Base-by-base conservation (phyloP, 1,140 invertebrate species). In the Scaptodrosophila lebanonensis region DNA sequence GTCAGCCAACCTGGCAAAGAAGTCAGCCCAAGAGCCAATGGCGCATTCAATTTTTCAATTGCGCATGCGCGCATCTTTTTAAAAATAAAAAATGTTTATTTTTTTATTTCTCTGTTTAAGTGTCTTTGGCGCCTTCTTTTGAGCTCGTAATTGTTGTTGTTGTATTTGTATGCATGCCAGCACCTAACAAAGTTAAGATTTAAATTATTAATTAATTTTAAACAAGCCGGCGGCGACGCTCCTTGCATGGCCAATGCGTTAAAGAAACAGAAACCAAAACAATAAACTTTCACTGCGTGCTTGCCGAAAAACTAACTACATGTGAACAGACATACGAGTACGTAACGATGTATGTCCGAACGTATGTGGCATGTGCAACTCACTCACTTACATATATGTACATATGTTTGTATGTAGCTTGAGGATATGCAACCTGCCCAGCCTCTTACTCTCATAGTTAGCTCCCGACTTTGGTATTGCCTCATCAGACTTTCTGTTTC, bases 41-140 rank as follows among this genome's bases (percentile, higher is more conserved):
- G 65, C 75, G 75, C 75, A 82, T 79, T 79, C 53, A 35, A 63
- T 59, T 67, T 67, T 67, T 48, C 53, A 67, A 67, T 67, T 67
- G 53, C 51, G 44, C 59, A 56, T 56, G 52, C 52, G 43, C 52
- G 38, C 60, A 63, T 67, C n/a, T n/a, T n/a, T n/a, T n/a, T n/a
- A n/a, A n/a, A n/a, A n/a, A n/a, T n/a, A n/a, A n/a, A n/a, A n/a
- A n/a, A n/a, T n/a, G n/a, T 57, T 73, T 43, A 63, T 77, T 58
- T 71, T 43, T 48, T 53, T 49, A 47, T 50, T 53, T n/a, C 25
- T 36, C 35, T 44, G 8, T 48, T 44, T 36, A 13, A 17, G 13
- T 22, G n/a, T 13, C 3, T 25, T 40, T 6, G 20, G 27, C 6
- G 25, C 30, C 18, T 35, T 43, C 50, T 25, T 9, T 40, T 11